Evolutionary conservation across 1,140 invertebrate genomes (phyloP).

Genomic region (Papilio aristodemus): DNA sequence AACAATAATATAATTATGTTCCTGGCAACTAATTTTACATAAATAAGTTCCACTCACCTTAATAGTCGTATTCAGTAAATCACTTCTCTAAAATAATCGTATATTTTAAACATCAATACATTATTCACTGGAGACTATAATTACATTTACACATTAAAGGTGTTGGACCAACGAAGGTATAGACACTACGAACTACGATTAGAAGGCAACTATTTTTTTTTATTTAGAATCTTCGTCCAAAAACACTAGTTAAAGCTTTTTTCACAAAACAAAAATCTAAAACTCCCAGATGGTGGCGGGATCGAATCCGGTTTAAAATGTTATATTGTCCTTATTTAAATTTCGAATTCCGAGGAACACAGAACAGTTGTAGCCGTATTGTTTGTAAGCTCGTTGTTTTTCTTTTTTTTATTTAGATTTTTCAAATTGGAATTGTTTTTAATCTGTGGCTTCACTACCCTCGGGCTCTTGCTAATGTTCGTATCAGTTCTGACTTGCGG

Average conservation of each 20-base stretch:
- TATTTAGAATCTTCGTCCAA: slow-evolving; percentile 38
- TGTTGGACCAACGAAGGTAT: slow-evolving; percentile 59
- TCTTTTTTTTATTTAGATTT: slow-evolving; percentile 60
- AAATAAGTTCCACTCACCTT: slow-evolving; percentile 34
- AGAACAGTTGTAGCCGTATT: slow-evolving; percentile 35
- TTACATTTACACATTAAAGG: slow-evolving; percentile 46
- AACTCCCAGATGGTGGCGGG: slow-evolving; percentile 28
- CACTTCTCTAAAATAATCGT: slow-evolving; percentile 42
- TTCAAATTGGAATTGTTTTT: slow-evolving; percentile 38
- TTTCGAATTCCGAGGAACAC: slow-evolving; percentile 41
- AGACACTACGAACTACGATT: slow-evolving; percentile 46
- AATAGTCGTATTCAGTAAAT: slow-evolving; percentile 35
- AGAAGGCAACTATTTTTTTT: slow-evolving; percentile 63
- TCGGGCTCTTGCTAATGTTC: slow-evolving; percentile 38
- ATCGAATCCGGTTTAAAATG: slow-evolving; percentile 9
- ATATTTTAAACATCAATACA: slow-evolving; percentile 48
- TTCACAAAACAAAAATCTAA: slow-evolving; percentile 35
- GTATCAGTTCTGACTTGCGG: slow-evolving; percentile 31
- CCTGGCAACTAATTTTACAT: too few species aligned
- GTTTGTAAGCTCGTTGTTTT: slow-evolving; percentile 57
- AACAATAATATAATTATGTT: too few species aligned
- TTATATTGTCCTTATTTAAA: slow-evolving; percentile 28
- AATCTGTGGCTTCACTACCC: slow-evolving; percentile 34
- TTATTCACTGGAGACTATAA: slow-evolving; percentile 38
- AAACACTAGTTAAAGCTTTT: slow-evolving; percentile 48